Evolutionary conservation across 2,888 invertebrate genomes (phyloP).

Genomic region (Keiferia lycopersicella): DNA sequence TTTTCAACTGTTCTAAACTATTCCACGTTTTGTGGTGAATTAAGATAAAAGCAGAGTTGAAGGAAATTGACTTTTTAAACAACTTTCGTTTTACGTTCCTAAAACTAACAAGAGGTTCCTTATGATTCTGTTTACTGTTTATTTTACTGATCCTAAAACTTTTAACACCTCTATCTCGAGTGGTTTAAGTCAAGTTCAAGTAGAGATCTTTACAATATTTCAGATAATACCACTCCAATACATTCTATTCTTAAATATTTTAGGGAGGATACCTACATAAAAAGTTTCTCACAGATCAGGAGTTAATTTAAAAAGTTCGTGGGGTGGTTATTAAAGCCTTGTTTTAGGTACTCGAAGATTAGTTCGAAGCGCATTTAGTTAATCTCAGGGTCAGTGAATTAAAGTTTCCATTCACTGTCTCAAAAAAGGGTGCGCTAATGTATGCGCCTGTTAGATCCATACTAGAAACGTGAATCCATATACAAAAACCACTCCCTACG

Average conservation of each 20-base stretch:
- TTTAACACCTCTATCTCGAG: neutral
- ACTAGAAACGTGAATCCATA: too few species aligned
- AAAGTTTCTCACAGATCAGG: conserved; percentile 31
- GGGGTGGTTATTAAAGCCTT: neutral
- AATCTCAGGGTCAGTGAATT: neutral
- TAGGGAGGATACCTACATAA: conserved; percentile 22
- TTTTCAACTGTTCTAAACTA: too few species aligned
- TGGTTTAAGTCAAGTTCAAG: neutral
- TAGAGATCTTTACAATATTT: neutral
- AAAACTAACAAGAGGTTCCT: too few species aligned
- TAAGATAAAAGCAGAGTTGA: too few species aligned
- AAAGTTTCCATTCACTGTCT: too few species aligned
- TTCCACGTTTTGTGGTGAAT: too few species aligned
- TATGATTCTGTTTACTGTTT: neutral
- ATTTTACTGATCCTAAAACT: neutral
- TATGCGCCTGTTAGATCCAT: too few species aligned
- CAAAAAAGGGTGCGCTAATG: too few species aligned
- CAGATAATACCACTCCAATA: neutral
- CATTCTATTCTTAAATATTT: conserved; percentile 28
- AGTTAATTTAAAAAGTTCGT: conserved; percentile 29
- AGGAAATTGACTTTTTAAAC: too few species aligned
- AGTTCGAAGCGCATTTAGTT: neutral
- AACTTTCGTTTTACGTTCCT: too few species aligned
- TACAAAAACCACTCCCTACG: too few species aligned
- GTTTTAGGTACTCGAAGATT: neutral